These are phyloP conservation scores for Lithobates sylvaticus DNA, from an alignment of 2,797 vertebrate species.

Conservation along the genomic window DNA sequence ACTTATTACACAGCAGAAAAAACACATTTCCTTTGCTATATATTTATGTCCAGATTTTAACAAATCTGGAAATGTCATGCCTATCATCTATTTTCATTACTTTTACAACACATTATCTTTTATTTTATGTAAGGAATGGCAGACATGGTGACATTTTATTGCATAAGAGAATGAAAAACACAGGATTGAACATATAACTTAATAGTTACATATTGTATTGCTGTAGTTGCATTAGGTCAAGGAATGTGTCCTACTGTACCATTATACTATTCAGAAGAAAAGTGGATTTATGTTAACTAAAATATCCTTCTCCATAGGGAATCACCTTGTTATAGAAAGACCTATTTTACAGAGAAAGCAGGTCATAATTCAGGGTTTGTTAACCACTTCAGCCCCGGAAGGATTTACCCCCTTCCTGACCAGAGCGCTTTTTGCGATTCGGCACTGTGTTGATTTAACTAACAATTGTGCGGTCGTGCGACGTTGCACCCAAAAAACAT, in stretches of 20 bases:
- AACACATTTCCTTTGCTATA: background rate
- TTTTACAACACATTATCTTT: constrained; percentile 17
- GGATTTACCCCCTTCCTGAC: too few relatives aligned
- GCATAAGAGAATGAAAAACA: constrained; percentile 15
- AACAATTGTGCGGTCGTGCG: too few relatives aligned
- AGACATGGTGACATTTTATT: constrained; percentile 4
- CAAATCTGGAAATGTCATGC: constrained; percentile 15
- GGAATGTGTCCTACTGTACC: constrained; percentile 19
- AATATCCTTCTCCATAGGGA: background rate
- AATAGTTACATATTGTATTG: constrained; percentile 31
- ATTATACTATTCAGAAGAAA: constrained; percentile 1
- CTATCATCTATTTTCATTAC: constrained; percentile 6
- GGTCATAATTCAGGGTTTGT: constrained; percentile 30
- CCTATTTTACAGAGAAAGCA: constrained; percentile 5
- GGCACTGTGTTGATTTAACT: too few relatives aligned
- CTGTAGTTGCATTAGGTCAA: constrained; percentile 22
- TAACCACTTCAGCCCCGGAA: background rate
- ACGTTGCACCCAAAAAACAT: too few relatives aligned
- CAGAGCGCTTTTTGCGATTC: too few relatives aligned
- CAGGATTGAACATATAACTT: constrained; percentile 8
- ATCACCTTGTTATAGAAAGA: background rate
- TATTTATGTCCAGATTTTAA: background rate
- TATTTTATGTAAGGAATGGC: background rate
- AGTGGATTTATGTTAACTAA: constrained; percentile 18
- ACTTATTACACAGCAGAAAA: background rate